Conservation (phyloP, 2,888 invertebrate genomes). For the Andrena flavipes region DNA sequence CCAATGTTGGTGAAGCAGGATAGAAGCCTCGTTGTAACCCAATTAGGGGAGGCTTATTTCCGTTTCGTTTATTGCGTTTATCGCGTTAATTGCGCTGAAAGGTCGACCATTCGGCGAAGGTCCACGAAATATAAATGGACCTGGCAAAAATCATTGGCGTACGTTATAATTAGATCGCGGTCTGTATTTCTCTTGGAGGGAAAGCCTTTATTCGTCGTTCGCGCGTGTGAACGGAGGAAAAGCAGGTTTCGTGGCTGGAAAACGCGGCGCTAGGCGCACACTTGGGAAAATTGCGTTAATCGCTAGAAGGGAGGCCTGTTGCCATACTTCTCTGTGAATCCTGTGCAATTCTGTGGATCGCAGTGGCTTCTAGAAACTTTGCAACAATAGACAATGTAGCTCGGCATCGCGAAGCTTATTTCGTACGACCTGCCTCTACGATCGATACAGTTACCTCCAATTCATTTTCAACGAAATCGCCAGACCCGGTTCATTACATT, state of each 20-base stretch:
- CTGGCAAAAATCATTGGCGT: slow-evolving; percentile 28
- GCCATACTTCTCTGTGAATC: slow-evolving; percentile 56
- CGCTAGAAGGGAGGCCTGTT: slow-evolving; percentile 18
- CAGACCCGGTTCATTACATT: neutral
- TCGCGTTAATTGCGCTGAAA: slow-evolving; percentile 48
- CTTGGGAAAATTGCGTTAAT: slow-evolving; percentile 66
- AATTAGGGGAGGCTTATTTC: slow-evolving; percentile 40
- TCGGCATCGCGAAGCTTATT: slow-evolving; percentile 50
- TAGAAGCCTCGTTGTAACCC: slow-evolving; percentile 16
- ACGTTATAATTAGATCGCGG: slow-evolving; percentile 42
- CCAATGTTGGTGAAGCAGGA: neutral
- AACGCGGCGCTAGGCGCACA: slow-evolving; percentile 47
- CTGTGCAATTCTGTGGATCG: slow-evolving; percentile 39
- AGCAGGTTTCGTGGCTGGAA: slow-evolving; percentile 41
- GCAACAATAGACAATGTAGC: slow-evolving; percentile 62
- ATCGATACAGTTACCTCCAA: slow-evolving; percentile 25
- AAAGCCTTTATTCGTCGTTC: neutral
- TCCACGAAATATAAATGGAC: slow-evolving; percentile 30
- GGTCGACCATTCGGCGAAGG: slow-evolving; percentile 18
- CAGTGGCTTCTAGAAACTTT: slow-evolving; percentile 43
- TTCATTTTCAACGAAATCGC: slow-evolving; percentile 1
- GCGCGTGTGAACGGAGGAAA: slow-evolving; percentile 28
- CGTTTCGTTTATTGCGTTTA: slow-evolving; percentile 36
- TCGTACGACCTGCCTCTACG: neutral
- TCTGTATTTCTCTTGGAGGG: neutral